Conservation (phyloP, 2,888 invertebrate genomes). For the Timema cristinae region DNA sequence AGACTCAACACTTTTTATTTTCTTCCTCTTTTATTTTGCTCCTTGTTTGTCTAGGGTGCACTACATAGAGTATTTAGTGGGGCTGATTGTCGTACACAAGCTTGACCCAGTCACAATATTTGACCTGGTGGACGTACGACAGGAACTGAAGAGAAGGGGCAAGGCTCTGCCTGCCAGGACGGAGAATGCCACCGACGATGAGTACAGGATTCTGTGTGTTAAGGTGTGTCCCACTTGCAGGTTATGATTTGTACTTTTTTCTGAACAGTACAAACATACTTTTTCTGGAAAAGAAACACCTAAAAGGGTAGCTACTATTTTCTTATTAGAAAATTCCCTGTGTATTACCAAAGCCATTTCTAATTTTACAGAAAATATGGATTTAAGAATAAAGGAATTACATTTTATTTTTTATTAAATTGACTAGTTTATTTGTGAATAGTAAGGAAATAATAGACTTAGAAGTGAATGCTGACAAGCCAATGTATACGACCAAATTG, state of each 20-base stretch:
- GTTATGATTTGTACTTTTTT: slow-evolving; percentile 12
- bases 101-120: slow-evolving; percentile 89
- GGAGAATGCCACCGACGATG: slow-evolving; percentile 76
- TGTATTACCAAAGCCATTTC: too few species aligned
- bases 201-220: slow-evolving; percentile 78
- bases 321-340: too few species aligned
- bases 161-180: slow-evolving; percentile 77
- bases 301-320: too few species aligned
- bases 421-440: too few species aligned
- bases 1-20: slow-evolving; percentile 28
- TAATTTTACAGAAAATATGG: too few species aligned
- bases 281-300: too few species aligned
- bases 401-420: too few species aligned
- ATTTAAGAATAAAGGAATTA: too few species aligned
- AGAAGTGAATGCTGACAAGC: too few species aligned
- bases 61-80: slow-evolving; percentile 94
- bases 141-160: slow-evolving; percentile 81
- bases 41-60: slow-evolving; percentile 62
- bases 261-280: background rate
- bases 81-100: slow-evolving; percentile 72
- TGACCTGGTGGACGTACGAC: slow-evolving; percentile 80
- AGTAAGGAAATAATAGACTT: too few species aligned
- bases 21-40: slow-evolving; percentile 32
- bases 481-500: too few species aligned
- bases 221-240: slow-evolving; percentile 62